phyloP scores from a whole-genome alignment of 1,140 invertebrate species.

The Drosophila lacertosa region DNA sequence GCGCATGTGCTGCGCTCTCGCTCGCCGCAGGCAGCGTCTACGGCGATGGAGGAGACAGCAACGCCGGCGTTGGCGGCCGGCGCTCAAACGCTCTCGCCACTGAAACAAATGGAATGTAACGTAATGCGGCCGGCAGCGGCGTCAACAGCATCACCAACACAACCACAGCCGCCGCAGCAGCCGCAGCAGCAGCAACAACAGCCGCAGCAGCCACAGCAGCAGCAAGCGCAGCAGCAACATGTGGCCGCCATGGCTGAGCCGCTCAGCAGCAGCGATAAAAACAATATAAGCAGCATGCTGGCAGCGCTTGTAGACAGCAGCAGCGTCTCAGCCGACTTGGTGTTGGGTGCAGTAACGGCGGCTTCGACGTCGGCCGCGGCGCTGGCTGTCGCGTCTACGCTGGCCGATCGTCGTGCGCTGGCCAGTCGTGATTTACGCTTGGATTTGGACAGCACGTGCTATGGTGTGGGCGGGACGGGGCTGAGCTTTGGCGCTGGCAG shows the following conservation, averaged over 20 bases:
- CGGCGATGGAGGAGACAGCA: constrained; percentile 54
- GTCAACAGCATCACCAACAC: constrained; percentile 13
- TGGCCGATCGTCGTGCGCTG: constrained; percentile 63
- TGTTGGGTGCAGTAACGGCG: constrained; percentile 24
- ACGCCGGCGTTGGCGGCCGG: constrained; percentile 47
- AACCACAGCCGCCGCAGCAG: constrained; percentile 12
- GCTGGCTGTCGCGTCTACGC: constrained; percentile 63
- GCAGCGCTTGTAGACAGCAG: constrained; percentile 1
- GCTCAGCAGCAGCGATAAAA: neutral
- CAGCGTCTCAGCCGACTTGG: constrained; percentile 20
- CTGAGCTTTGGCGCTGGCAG: constrained; percentile 57
- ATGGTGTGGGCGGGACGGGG: constrained; percentile 69
- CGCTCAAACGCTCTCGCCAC: constrained; percentile 24
- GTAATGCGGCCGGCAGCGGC: constrained; percentile 12
- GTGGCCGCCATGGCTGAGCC: constrained; percentile 42
- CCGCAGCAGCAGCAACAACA: constrained; percentile 1
- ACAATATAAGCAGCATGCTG: neutral
- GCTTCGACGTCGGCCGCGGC: constrained; percentile 57
- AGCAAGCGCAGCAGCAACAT: constrained; percentile 58
- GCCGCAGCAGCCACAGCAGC: too few relatives aligned
- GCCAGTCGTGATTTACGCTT: constrained; percentile 73
- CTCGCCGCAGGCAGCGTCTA: constrained; percentile 50
- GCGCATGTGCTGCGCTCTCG: constrained; percentile 75
- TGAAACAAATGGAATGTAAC: constrained; percentile 62
- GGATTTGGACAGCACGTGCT: constrained; percentile 77